Percentiles rank a stretch among this genome's conserved stretches.
Evolutionary conservation across 2,888 invertebrate genomes (phyloP).

Genomic region (Scaeva pyrastri): DNA sequence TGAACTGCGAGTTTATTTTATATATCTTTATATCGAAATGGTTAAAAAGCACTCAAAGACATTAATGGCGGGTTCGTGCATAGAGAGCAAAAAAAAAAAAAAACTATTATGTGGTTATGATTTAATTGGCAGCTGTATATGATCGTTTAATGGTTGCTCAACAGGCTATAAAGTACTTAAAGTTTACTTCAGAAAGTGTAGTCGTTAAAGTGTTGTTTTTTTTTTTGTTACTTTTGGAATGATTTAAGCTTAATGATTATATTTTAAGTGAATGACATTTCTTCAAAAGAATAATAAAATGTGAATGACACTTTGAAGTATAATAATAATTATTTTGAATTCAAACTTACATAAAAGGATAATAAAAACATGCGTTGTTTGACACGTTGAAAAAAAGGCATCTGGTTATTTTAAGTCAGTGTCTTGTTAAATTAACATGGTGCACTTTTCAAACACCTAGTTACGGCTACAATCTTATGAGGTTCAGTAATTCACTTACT

Average conservation of each 20-base stretch:
- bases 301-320: constrained; percentile 6
- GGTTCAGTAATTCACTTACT: too few relatives aligned
- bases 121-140: constrained; percentile 40
- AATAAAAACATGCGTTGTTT: too few relatives aligned
- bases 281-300: constrained; percentile 15
- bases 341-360: too few relatives aligned
- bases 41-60: constrained; percentile 23
- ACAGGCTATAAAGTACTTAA: constrained; percentile 24
- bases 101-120: constrained; percentile 39
- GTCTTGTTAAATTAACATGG: too few relatives aligned
- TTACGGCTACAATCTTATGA: too few relatives aligned
- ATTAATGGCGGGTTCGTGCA: constrained; percentile 43
- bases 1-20: constrained; percentile 13
- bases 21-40: not conserved
- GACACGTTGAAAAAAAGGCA: too few relatives aligned
- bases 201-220: constrained; percentile 23
- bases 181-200: constrained; percentile 16
- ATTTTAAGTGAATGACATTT: constrained; percentile 2
- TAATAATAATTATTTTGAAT: too few relatives aligned
- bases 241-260: not conserved
- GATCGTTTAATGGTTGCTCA: constrained; percentile 49
- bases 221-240: not conserved
- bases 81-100: not conserved
- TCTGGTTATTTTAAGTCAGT: too few relatives aligned
- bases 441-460: too few relatives aligned